Base-by-base conservation (phyloP, 2,113 vertebrate genomes). In the Trichechus manatus region DNA sequence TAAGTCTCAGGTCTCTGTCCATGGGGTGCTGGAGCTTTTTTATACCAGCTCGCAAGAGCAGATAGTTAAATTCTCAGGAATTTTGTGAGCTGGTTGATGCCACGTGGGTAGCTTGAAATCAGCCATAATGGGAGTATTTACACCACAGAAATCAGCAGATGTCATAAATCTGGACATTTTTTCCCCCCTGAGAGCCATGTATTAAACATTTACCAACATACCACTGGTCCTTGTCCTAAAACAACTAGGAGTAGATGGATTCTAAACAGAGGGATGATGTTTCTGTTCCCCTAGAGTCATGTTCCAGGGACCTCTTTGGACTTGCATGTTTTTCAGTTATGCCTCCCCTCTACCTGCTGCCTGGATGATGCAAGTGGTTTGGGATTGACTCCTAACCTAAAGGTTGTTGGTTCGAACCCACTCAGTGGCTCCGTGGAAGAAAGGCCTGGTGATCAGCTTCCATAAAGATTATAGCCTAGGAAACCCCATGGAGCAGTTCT, bases 131-230 rank as follows among this genome's bases (percentile, higher is more conserved):
- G 63, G 53, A 91, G 59, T 77, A 94, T 91, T 92, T 79, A 64
- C 3, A 94, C 63, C 74, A 74, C 59, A 95, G 92, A 92, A 72
- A 78, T 87, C 47, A 68, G 79, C 56, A 84, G 83, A 53, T 10
- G 4, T 33, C 70, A 29, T 6, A 17, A 14, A 56, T 82, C 78
- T 72, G 31, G 81, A 8, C 8, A 10, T 47, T 47, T 47, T 47
- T 9, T 7, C 6, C 47, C 47, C 10, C 47, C 47, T 6, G 70
- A 79, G 93, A 92, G 47, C 91, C 66, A 20, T 92, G 66, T 78
- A 56, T 44, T 81, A 87, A 93, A 81, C 82, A 78, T 80, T 83
- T 70, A 63, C 23, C 50, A 20, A 42, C 19, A 7, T 27, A 36
- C 25, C 19, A 0, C 84, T 20, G 59, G 81, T 36, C 80, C 63